These are phyloP conservation scores for Parus major DNA, from an alignment of 2,113 vertebrate genomes.

Conservation along the genomic window DNA sequence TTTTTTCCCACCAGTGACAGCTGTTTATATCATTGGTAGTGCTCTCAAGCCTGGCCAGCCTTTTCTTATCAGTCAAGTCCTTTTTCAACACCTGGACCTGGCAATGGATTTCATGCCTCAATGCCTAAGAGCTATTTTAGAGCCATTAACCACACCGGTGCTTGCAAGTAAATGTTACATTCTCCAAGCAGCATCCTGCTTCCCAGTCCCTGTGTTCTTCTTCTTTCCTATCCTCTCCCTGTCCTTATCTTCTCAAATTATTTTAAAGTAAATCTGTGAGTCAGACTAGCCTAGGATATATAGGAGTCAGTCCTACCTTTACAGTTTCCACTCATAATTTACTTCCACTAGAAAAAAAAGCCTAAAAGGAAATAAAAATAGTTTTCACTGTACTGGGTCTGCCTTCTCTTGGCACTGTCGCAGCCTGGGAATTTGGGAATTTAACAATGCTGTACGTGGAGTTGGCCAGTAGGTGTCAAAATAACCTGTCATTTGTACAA, in stretches of 20 bases:
- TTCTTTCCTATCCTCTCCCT: neutral
- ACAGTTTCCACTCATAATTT: neutral
- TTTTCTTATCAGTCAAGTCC: constrained; percentile 51
- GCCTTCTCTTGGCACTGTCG: neutral
- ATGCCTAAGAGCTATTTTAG: constrained; percentile 36
- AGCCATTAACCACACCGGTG: neutral
- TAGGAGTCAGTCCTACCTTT: neutral
- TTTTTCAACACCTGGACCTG: constrained; percentile 59
- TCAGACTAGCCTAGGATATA: neutral
- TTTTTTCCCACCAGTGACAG: neutral
- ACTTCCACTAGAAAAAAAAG: neutral
- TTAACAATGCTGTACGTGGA: constrained; percentile 13
- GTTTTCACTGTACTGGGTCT: neutral
- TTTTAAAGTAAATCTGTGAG: neutral
- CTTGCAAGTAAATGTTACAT: constrained; percentile 1
- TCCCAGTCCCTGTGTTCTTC: neutral
- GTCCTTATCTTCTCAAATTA: neutral
- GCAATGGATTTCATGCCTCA: constrained; percentile 53
- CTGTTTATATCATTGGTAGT: constrained; percentile 51
- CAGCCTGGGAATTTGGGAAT: neutral
- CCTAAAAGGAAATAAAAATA: neutral
- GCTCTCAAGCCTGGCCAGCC: neutral
- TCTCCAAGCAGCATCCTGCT: neutral
- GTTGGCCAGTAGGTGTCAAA: constrained; percentile 67
- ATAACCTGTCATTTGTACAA: constrained; percentile 51